These are phyloP conservation scores for Caenorhabditis becei DNA, from an alignment of 2,888 invertebrate genomes.

Conservation along the genomic window DNA sequence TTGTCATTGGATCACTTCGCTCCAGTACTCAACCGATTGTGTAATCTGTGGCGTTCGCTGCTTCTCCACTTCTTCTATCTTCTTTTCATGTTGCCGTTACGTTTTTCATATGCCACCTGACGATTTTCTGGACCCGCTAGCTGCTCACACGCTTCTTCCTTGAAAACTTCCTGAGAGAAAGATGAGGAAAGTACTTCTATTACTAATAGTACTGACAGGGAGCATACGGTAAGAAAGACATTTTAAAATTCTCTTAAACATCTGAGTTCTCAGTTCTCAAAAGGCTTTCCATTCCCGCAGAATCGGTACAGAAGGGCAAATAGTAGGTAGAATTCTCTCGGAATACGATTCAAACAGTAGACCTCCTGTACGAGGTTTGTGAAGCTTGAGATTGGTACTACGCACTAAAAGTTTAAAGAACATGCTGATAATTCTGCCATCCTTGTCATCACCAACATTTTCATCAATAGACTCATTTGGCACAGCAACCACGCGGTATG, in stretches of 20 bases:
- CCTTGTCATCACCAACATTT: slow-evolving; percentile 76
- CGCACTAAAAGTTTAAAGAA: slow-evolving; percentile 59
- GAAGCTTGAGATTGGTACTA: neutral
- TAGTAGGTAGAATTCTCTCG: slow-evolving; percentile 72
- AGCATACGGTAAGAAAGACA: slow-evolving; percentile 7
- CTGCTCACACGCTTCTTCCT: slow-evolving; percentile 4
- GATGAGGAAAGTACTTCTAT: slow-evolving; percentile 4
- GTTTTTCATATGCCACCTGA: slow-evolving; percentile 31
- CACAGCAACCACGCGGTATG: slow-evolving; percentile 68
- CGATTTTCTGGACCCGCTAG: neutral
- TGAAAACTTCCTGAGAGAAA: neutral
- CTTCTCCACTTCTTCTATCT: slow-evolving; percentile 1
- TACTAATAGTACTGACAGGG: slow-evolving; percentile 1
- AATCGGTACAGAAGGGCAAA: slow-evolving; percentile 75
- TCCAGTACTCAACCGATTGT: neutral
- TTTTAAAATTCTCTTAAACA: neutral
- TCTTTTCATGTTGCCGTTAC: slow-evolving; percentile 7
- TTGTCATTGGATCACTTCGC: neutral
- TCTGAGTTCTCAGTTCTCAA: slow-evolving; percentile 26
- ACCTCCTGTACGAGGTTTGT: slow-evolving; percentile 78
- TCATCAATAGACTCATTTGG: slow-evolving; percentile 78
- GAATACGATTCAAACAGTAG: slow-evolving; percentile 76
- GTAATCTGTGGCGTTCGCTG: slow-evolving; percentile 10
- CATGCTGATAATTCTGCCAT: slow-evolving; percentile 76
- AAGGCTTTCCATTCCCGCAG: slow-evolving; percentile 67